Base-by-base conservation (phyloP, 2,797 vertebrate genomes). In the Sebastolobus altivelis region DNA sequence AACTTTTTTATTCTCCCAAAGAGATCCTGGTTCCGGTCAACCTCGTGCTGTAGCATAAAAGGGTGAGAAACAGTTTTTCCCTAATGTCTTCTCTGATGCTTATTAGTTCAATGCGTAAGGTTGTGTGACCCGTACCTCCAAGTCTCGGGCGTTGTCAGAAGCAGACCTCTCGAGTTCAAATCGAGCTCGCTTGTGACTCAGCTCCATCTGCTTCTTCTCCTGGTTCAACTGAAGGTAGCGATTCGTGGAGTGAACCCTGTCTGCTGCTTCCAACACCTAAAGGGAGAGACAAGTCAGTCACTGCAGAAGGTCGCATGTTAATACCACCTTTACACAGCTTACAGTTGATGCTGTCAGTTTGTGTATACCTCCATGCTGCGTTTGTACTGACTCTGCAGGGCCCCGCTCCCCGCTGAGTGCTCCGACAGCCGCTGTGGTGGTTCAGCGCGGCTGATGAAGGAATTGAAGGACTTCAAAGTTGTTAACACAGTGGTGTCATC, bases 151-250 rank as follows among this genome's bases (percentile, higher is more conserved):
- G 0, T 91, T 98, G 72, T 95, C 94, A 9, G 88, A 95, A 1
- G 97, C 98, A 2, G 92, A 96, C 68, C 96, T 97, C 94, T 99
- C 98, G 3, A 99, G 92, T 81, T 99, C 98, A 76, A 98, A 97
- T 1, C 98, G 97, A 40, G 98, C 97, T 62, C 98, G 94, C 90
- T 99, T 99, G 94, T 99, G 98, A 87, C 97, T 98, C 58, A 99
- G 85, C 81, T 99, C 97, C 98, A 99, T 98, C 92, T 97, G 98
- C 89, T 97, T 97, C 94, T 98, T 99, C 94, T 99, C 98, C 72
- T 98, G 93, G 83, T 98, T 97, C 94, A 97, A 84, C 89, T 98
- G 97, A 70, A 98, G 90, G 70, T 97, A 95, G 69, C 95, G 96
- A 3, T 96, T 96, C 85, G 96, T 96, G 0, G 97, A 96, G 9